phyloP scores from a whole-genome alignment of 2,113 vertebrate species.

The Cichladusa arquata region DNA sequence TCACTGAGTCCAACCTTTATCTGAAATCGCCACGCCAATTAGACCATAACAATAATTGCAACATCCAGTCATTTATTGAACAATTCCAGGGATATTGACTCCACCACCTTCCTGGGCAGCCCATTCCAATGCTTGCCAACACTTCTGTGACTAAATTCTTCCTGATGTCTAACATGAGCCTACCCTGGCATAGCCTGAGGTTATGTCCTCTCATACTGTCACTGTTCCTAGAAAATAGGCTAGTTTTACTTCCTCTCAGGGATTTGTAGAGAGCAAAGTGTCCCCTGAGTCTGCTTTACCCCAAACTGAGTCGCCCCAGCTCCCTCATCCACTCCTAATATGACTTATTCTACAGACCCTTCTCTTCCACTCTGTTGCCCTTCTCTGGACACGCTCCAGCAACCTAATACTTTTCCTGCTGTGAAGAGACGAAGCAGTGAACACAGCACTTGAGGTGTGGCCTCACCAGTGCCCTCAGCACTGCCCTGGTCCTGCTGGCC shows the following conservation, averaged over 20 bases:
- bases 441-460: too few species aligned
- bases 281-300: background rate
- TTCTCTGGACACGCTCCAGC: background rate
- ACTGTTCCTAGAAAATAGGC: accelerated
- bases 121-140: background rate
- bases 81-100: background rate
- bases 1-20: background rate
- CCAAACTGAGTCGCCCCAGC: accelerated
- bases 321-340: background rate
- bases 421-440: too few species aligned
- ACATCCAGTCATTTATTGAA: background rate
- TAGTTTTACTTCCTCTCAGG: background rate
- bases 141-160: background rate
- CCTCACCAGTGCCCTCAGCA: background rate
- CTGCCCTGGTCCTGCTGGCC: background rate
- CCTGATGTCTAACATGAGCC: background rate
- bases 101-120: background rate
- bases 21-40: background rate
- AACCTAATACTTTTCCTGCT: too few species aligned
- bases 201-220: background rate
- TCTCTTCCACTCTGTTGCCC: too few species aligned
- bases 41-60: background rate
- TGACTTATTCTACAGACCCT: too few species aligned
- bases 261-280: background rate
- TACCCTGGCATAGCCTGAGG: background rate